phyloP scores from a whole-genome alignment of 2,888 invertebrate species.

The Cerastoderma edule region DNA sequence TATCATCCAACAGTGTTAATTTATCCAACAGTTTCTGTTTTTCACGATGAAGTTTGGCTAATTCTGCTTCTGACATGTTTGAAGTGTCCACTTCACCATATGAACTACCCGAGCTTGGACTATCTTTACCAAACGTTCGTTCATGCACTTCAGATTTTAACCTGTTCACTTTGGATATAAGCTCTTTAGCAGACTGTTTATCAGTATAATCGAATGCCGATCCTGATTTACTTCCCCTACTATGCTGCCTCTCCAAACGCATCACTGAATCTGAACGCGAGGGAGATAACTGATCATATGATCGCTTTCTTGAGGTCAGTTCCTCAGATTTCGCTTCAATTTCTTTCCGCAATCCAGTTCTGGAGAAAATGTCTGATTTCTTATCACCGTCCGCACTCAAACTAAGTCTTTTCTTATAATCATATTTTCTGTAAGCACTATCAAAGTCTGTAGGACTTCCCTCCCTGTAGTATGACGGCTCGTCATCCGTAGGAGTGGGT shows the following conservation, averaged over 20 bases:
- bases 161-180: conserved; percentile 54
- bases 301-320: conserved; percentile 70
- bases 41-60: conserved; percentile 79
- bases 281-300: conserved; percentile 71
- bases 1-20: conserved; percentile 80
- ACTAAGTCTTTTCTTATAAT: conserved; percentile 63
- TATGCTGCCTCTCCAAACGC: conserved; percentile 64
- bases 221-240: conserved; percentile 61
- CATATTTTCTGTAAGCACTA: conserved; percentile 62
- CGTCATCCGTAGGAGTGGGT: conserved; percentile 76
- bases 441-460: conserved; percentile 65
- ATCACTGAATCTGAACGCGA: conserved; percentile 59
- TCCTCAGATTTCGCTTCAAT: conserved; percentile 67
- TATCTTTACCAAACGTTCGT: conserved; percentile 62
- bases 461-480: conserved; percentile 60
- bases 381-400: conserved; percentile 60
- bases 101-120: conserved; percentile 74
- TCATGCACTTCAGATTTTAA: conserved; percentile 61
- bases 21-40: conserved; percentile 81
- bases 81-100: conserved; percentile 85
- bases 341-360: conserved; percentile 65
- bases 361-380: conserved; percentile 51
- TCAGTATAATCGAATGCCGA: conserved; percentile 56
- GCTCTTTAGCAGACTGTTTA: conserved; percentile 50
- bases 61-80: conserved; percentile 84